A percentile compares a stretch with the other conserved stretches of the same genome.
Conservation (phyloP, 1,140 invertebrate genomes). For the Scaptomyza graminum region DNA sequence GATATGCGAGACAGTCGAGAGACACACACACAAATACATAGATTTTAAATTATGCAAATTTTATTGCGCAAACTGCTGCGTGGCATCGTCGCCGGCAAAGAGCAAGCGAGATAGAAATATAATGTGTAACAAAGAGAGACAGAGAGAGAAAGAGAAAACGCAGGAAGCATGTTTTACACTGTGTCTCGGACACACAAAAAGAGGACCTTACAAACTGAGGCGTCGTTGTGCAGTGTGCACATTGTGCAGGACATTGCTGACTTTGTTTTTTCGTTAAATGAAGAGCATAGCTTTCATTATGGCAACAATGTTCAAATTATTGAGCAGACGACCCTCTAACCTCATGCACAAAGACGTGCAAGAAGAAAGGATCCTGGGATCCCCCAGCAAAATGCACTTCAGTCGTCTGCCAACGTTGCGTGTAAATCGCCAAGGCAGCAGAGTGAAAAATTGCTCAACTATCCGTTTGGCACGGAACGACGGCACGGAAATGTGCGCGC, state of each 20-base stretch:
- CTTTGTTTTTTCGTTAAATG: constrained; percentile 55
- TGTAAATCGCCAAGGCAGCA: constrained; percentile 70
- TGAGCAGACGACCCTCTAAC: constrained; percentile 56
- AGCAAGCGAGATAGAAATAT: background rate
- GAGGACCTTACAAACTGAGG: constrained; percentile 61
- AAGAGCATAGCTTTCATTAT: constrained; percentile 83
- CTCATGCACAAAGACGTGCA: constrained; percentile 20
- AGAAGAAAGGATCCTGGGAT: constrained; percentile 22
- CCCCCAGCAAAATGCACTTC: constrained; percentile 64
- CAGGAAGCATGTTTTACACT: constrained; percentile 71
- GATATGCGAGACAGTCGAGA: constrained; percentile 79
- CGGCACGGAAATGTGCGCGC: constrained; percentile 76
- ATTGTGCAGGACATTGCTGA: constrained; percentile 46
- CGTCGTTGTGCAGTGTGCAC: constrained; percentile 27
- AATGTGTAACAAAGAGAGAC: background rate
- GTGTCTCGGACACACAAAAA: constrained; percentile 57
- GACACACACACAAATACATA: constrained; percentile 58
- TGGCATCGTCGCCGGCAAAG: constrained; percentile 43
- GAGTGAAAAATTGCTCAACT: constrained; percentile 76
- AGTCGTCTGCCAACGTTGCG: constrained; percentile 53
- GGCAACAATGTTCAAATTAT: constrained; percentile 83
- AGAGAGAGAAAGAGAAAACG: background rate
- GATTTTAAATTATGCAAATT: constrained; percentile 83
- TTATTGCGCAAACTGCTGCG: constrained; percentile 83
- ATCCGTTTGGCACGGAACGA: constrained; percentile 15